Evolutionary conservation across 2,888 invertebrate species (phyloP).

Genomic region (Asteroscopus sphinx): DNA sequence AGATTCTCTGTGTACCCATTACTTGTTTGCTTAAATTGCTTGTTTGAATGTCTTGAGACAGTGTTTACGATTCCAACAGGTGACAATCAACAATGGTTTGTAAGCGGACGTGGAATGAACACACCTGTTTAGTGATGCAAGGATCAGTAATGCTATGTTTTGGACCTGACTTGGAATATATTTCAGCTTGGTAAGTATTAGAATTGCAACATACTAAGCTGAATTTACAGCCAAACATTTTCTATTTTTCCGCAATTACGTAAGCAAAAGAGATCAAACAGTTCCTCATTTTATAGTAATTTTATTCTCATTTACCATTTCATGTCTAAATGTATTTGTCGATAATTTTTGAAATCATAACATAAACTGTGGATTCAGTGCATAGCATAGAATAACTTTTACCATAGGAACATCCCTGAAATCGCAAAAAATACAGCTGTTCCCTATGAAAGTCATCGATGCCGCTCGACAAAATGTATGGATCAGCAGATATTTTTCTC

Average conservation of each 20-base stretch:
- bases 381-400: too few species aligned
- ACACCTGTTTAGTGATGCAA: slow-evolving; percentile 41
- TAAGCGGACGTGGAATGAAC: slow-evolving; percentile 51
- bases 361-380: too few species aligned
- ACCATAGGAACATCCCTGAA: too few species aligned
- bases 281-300: too few species aligned
- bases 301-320: too few species aligned
- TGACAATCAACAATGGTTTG: slow-evolving; percentile 73
- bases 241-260: neutral
- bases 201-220: neutral
- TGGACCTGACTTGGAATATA: neutral
- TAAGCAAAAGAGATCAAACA: too few species aligned
- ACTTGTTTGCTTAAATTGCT: slow-evolving; percentile 71
- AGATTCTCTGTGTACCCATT: slow-evolving; percentile 52
- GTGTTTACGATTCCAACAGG: slow-evolving; percentile 78
- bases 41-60: slow-evolving; percentile 76
- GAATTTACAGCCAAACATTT: neutral
- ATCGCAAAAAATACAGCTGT: too few species aligned
- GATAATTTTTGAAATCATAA: too few species aligned
- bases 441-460: too few species aligned
- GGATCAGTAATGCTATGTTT: slow-evolving; percentile 12
- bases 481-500: too few species aligned
- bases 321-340: too few species aligned
- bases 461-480: too few species aligned
- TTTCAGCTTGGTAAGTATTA: neutral